phyloP scores from a whole-genome alignment of 2,797 vertebrate species.

The Carcharodon carcharias region DNA sequence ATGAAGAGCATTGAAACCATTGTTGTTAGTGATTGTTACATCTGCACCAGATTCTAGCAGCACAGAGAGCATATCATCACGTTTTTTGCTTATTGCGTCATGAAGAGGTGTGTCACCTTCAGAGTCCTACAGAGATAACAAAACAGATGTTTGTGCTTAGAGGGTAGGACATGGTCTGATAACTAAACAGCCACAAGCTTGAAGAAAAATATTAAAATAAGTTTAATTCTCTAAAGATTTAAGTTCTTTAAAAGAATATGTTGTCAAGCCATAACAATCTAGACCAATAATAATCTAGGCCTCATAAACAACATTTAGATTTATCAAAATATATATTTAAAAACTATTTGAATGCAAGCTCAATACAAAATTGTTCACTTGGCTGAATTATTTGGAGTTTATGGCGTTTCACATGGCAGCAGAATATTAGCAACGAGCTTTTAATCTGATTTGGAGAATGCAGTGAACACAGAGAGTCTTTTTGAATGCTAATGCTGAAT shows the following conservation, averaged over 20 bases:
- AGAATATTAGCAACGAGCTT: not conserved
- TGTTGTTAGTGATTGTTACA: slow-evolving; percentile 98
- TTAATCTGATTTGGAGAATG: not conserved
- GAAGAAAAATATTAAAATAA: not conserved
- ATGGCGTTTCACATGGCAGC: not conserved
- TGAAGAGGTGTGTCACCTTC: slow-evolving; percentile 99
- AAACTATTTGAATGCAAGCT: not conserved
- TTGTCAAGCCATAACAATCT: not conserved
- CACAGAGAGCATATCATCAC: slow-evolving; percentile 95
- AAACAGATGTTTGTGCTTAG: not conserved
- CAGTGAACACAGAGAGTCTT: not conserved
- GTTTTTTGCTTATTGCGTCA: slow-evolving; percentile 97
- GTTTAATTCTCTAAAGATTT: not conserved
- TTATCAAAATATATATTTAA: not conserved
- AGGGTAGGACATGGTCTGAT: not conserved
- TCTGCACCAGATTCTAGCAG: slow-evolving; percentile 92
- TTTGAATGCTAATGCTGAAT: not conserved
- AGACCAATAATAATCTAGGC: not conserved
- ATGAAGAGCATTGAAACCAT: slow-evolving; percentile 95
- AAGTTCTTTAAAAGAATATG: not conserved
- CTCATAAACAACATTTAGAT: not conserved
- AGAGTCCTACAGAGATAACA: slow-evolving; percentile 70
- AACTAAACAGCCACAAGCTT: not conserved
- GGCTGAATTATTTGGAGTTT: not conserved
- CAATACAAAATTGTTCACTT: not conserved